Base-by-base conservation (phyloP, 2,888 invertebrate species). In the Cyclophora albipunctata region DNA sequence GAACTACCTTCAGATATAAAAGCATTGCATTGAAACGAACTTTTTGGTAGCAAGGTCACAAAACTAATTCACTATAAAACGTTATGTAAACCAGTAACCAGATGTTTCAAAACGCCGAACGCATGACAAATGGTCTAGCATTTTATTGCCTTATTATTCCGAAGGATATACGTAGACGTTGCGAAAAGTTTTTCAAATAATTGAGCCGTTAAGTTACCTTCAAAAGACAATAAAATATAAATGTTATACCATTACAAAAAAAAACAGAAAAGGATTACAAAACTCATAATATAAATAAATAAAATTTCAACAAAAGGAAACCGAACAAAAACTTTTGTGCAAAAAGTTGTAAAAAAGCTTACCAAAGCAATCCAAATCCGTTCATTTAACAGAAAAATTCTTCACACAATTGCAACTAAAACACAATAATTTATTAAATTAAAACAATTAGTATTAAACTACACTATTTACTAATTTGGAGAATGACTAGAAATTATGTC, bases 351-450 rank as follows among this genome's bases (percentile, higher is more conserved):
- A 2, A 20, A 20, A 53, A 58, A 63, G 80, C 87, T 86, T 58
- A 88, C 87, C 87, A 87, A 74, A 86, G 83, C 69, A 86, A 84
- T 63, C 85, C 84, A 80, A 87, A 87, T 86, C 82, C 85, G 79
- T 84, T 84, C 87, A 87, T 88, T 75, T 84, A 85, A 77, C 70
- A 62, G 63, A 64, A 71, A 68, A 69, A 69, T 69, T 64, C 66
- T 63, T 57, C 62, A 67, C 70, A 69, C 69, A 64, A 64, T 66
- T 63, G 60, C 67, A 71, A 69, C 66, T 75, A 71, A 65, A 61
- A 68, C 4, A 60, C 58, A 62, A 60, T 64, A 43, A 43, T 43
- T 7, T 61, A 69, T 67, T 57, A 63, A 60, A 57, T 63, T 61
- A 74, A 73, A 69, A 71, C 75, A 74, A 56, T 59, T 58, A 20